These are phyloP conservation scores for Anguilla japonica DNA, from an alignment of 2,113 vertebrate species.

Conservation along the genomic window DNA sequence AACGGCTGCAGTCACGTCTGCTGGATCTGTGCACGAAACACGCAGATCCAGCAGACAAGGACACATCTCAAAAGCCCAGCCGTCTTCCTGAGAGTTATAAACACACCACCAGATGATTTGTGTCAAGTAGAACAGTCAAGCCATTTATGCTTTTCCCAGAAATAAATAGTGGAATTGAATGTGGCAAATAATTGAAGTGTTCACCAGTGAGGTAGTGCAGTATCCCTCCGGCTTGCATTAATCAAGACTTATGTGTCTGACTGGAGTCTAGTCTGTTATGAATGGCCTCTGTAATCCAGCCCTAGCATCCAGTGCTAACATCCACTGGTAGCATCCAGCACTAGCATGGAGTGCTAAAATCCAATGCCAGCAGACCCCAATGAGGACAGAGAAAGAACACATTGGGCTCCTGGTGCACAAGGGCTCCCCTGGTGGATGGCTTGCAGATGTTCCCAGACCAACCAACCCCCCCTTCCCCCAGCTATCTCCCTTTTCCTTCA, in stretches of 20 bases:
- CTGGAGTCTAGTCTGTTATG: not conserved
- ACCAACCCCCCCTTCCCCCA: constrained; percentile 22
- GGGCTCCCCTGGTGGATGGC: constrained; percentile 43
- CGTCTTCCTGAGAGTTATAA: no score
- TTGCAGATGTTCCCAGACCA: constrained; percentile 65
- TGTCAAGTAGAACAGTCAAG: not conserved
- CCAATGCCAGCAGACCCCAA: not conserved
- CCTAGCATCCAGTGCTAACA: not conserved
- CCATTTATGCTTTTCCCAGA: not conserved
- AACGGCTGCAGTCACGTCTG: constrained; percentile 29
- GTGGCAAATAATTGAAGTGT: not conserved
- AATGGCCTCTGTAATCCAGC: not conserved
- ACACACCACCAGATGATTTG: not conserved
- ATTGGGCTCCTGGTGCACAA: constrained; percentile 63
- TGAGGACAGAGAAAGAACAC: constrained; percentile 55
- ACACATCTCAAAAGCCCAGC: not conserved
- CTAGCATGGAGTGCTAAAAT: not conserved
- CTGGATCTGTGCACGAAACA: constrained; percentile 38
- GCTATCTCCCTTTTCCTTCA: constrained; percentile 33
- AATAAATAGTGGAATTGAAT: not conserved
- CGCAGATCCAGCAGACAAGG: no score
- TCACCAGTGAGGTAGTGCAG: not conserved
- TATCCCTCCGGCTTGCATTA: not conserved
- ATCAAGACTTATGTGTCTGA: not conserved
- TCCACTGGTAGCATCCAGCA: no score